Base-by-base conservation (phyloP, 2,113 vertebrate species). In the Protomyctophum bolini region DNA sequence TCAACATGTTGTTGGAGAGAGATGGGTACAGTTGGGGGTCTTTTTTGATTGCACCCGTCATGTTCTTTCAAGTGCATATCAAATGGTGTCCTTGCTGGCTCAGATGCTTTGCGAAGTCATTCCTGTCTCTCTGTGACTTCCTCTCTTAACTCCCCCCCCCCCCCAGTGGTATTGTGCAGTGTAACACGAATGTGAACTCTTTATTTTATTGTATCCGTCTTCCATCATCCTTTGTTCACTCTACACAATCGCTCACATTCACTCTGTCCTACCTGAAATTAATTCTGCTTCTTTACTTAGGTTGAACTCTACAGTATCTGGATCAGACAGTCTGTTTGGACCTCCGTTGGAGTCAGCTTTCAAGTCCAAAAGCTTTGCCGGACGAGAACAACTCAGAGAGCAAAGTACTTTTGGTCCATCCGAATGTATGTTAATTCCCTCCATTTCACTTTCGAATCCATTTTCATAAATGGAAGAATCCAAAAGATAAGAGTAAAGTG, bases 331-430 rank as follows among this genome's bases (percentile, higher is more conserved):
- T 7, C 90, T 97, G 46, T 98, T 98, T 0, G 96, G 97, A 10
- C 96, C 96, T 0, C 94, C 96, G 0, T 89, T 96, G 70, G 96
- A 98, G 60, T 93, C 94, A 0, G 91, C 94, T 54, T 95, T 96
- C 3, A 96, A 96, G 63, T 92, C 92, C 0, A 94, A 94, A 82
- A 94, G 95, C 66, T 96, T 97, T n/a, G 87, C 93, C 46, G 91
- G 95, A 87, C 92, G 86, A 6, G 80, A 88, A 14, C 83, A 83
- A 7, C 81, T 88, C 28, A 69, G 81, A 72, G 82, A 85, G 29
- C 70, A 54, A 65, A 83, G 28, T 10, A 12, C 55, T 0, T 83
- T 87, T 7, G 77, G 76, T n/a, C 81, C 79, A 0, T 88, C 91
- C 75, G 89, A 93, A 82, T 93, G 92, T 93, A 81, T 83, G 77